Base-by-base conservation (phyloP, 2,113 vertebrate species). In the Pantherophis guttatus region DNA sequence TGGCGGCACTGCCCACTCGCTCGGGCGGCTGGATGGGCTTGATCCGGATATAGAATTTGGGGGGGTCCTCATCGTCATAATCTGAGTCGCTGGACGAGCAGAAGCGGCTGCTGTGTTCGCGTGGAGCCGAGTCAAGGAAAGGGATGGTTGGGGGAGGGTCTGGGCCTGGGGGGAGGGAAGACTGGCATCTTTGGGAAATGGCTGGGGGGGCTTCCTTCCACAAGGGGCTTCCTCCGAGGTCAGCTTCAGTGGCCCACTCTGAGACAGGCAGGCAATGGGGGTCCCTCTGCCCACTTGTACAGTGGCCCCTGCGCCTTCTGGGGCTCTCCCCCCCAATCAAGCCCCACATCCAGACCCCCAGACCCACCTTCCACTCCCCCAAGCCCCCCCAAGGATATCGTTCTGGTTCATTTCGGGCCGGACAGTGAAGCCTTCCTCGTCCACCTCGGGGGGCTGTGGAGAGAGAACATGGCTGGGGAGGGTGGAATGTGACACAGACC, bases 341-440 rank as follows among this genome's bases (percentile, higher is more conserved):
- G 59, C 21, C 9, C 70, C 57, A 7, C 26, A 3, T 29, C 59
- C 10, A 10, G 59, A 24, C 59, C 62, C 5, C 15, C 11, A 29
- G 26, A 26, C 52, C 52, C 8, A 54, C 24, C 15, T 55, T 11
- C 86, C 8, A 12, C 29, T 21, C 12, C 19, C 48, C 57, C 26
- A 19, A 8, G 1, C 23, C 50, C 15, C 8, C 1, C 0, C 7
- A 98, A 99, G 99, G 99, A 99, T 99, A 99, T 98, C 97, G 93
- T 98, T 99, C 91, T 95, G 98, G 24, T 96, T 92, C 52, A 94
- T 75, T 33, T 99, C 98, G 0, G 98, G 98, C 88, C 99, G 98
- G 94, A 99, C 98, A 0, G 98, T 98, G 95, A 99, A 99, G 1
- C 99, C 99, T 70, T 99, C 99, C 5, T 99, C 99, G 1, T 99